Evolutionary conservation across 2,113 vertebrate species (phyloP), one percentile per base, ranked within the genome.

Genomic region (Erpornis zantholeuca): DNA sequence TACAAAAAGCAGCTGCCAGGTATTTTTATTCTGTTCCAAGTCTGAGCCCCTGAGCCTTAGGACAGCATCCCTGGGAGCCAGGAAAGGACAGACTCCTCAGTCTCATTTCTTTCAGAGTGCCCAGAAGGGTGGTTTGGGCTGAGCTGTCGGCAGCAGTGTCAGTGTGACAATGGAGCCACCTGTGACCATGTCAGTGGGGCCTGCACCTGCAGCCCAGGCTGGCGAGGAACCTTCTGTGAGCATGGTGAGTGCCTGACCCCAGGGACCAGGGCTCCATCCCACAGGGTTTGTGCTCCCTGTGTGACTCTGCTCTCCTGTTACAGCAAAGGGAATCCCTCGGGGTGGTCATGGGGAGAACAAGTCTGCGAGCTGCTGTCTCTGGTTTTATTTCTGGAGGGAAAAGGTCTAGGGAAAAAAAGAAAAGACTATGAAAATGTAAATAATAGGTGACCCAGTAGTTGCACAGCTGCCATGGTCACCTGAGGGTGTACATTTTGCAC

Each of bases 171-270:
- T 0, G 96, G 97, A 29, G 99, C 98, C 0, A 61, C 96, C 63
- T 99, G 99, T 24, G 99, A 99, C 96, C 99, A 99, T 0, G 96
- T 99, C 97, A 99, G 99, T 0, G 99, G 99, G 16, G 99, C 99
- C 24, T 99, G 99, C 27, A 98, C 98, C 21, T 99, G 99, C 91
- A 96, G 94, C 22, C 95, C 98, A 0, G 99, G 99, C 91, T 99
- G 99, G 99, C 95, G 98, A 3, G 99, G 99, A 35, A 99, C 98
- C 16, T 99, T 98, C 97, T 99, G 99, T 16, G 99, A 99, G 94
- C 99, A 97, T 3, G 50, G 99, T 99, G 87, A 97, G 98, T 72
- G 6, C 24, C 60, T 11, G 2, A 0, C 3, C 64, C 14, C 1
- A 33, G 31, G 28, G 1, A 21, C 23, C 40, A 61, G 18, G 12